Base-by-base conservation (phyloP, 1,140 invertebrate genomes). In the Caenorhabditis brenneri region DNA sequence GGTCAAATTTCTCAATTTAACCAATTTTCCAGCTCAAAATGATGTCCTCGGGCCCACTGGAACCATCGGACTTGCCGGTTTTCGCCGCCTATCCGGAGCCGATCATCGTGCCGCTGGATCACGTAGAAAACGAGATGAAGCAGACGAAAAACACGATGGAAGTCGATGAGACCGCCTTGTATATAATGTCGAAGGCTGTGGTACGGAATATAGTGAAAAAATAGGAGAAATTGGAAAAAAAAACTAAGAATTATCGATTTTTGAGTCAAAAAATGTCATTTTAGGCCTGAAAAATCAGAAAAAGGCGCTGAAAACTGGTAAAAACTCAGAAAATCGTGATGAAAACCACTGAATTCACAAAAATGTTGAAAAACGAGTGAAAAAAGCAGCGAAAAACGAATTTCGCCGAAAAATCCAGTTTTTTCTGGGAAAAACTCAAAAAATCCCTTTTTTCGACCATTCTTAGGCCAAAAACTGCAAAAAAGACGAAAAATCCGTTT, bases 101-200 rank as follows among this genome's bases (percentile, higher is more conserved):
- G 22, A 46, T 74, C 19, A 46, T 74, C 19, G 36, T 74, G 24
- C 65, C 65, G 15, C 22, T 74, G 10, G 65, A 74, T 33, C 42
- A 36, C 65, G 24, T 74, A 16, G 65, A 74, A 46, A n/a, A 74
- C 3, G 36, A 74, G n/a, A 19, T 36, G 15, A 42, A 42, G 46
- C 3, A 6, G n/a, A 9, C 65, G 22, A 74, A 29, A 74, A 29
- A 74, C 19, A 15, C 33, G 2, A 10, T 74, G 65, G 36, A 46
- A 42, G 33, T 74, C 10, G 65, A 74, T 74, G 36, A 74, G 24
- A 74, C 29, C n/a, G 65, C 36, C 9, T 10, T 74, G n/a, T 74
- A 74, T 42, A 74, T 74, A 9, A 74, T 74, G 65, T 74, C 65
- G 22, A 74, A 74, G 24, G 65, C 65, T 9, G 6, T 74, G 36